A percentile compares a stretch with the other conserved stretches of the same genome.
Evolutionary conservation across 1,140 invertebrate species (phyloP).

Genomic region (Caligus rogercresseyi): DNA sequence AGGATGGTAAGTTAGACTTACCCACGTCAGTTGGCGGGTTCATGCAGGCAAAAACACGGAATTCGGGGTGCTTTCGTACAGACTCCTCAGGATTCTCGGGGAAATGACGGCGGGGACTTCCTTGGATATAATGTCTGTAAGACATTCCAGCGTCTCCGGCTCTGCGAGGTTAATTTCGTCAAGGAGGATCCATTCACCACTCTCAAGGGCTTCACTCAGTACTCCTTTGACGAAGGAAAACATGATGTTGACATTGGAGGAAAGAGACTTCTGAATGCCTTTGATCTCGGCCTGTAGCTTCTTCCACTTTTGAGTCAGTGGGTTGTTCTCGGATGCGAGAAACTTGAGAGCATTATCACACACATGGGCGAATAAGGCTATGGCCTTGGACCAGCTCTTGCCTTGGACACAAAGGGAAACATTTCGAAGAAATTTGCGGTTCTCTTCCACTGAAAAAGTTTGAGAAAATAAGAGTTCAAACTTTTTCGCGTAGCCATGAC

Average conservation of each 20-base stretch:
- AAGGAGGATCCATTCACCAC: conserved; percentile 73
- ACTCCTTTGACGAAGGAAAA: conserved; percentile 16
- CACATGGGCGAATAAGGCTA: not conserved
- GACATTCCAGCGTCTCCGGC: conserved; percentile 83
- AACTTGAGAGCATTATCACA: not conserved
- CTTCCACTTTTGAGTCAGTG: not conserved
- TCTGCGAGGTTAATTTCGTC: conserved; percentile 96
- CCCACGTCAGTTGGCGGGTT: conserved; percentile 99
- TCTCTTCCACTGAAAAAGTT: conserved; percentile 60
- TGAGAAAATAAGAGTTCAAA: conserved; percentile 63
- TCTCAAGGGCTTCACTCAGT: not conserved
- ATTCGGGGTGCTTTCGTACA: conserved; percentile 63
- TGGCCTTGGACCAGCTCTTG: conserved; percentile 9
- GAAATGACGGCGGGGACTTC: conserved; percentile 27
- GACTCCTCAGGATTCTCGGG: conserved; percentile 29
- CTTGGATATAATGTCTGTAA: conserved; percentile 73
- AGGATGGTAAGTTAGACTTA: conserved; percentile 81
- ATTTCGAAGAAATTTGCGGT: conserved; percentile 62
- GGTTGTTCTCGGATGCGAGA: not conserved
- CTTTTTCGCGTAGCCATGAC: conserved; percentile 59
- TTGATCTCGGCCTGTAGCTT: not conserved
- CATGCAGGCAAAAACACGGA: conserved; percentile 96
- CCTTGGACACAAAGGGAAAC: not conserved
- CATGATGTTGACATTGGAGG: not conserved
- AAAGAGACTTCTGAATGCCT: not conserved